phyloP scores from a whole-genome alignment of 2,888 invertebrate genomes.

The Danaus chrysippus region DNA sequence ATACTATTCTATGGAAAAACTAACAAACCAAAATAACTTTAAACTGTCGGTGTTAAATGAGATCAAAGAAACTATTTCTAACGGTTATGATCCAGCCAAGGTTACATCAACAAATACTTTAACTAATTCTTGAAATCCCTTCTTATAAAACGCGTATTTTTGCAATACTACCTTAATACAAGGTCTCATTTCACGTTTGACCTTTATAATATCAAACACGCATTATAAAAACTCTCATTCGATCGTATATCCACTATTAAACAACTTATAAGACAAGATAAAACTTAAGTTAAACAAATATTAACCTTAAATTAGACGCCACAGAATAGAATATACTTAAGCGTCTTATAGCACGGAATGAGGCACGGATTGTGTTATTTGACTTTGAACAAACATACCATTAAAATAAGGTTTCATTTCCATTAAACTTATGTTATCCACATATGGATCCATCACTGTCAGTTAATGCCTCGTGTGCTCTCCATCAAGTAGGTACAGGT shows the following conservation, averaged over 20 bases:
- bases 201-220: background rate
- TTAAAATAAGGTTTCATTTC: background rate
- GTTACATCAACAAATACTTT: too few relatives aligned
- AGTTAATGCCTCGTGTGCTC: conserved; percentile 25
- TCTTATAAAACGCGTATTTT: too few relatives aligned
- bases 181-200: background rate
- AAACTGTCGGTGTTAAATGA: too few relatives aligned
- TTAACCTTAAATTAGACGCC: conserved; percentile 10
- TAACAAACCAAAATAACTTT: too few relatives aligned
- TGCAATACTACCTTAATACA: background rate
- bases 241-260: background rate
- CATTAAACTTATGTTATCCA: background rate
- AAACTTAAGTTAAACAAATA: conserved; percentile 1
- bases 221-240: conserved; percentile 1
- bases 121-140: too few relatives aligned
- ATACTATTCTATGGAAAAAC: too few relatives aligned
- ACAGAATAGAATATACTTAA: conserved; percentile 12
- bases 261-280: conserved; percentile 1
- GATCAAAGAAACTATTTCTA: too few relatives aligned
- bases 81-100: too few relatives aligned
- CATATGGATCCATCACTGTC: conserved; percentile 34
- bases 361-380: background rate
- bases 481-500: conserved; percentile 35
- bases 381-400: background rate
- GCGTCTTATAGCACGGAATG: background rate